phyloP scores from a whole-genome alignment of 1,140 invertebrate genomes.

The Carcinoscorpius rotundicauda region DNA sequence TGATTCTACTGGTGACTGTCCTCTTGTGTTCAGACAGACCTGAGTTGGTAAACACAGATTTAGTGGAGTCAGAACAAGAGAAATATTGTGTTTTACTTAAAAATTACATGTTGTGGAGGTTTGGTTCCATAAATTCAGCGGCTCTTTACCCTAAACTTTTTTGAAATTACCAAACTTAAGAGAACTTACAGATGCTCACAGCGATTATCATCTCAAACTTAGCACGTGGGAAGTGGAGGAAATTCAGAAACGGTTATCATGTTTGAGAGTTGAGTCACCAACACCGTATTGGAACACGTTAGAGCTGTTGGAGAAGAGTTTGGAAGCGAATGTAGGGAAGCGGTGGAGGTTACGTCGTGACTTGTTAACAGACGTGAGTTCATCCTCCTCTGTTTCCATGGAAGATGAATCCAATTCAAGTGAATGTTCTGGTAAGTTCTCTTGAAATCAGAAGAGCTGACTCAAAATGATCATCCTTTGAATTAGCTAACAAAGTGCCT shows the following conservation, averaged over 20 bases:
- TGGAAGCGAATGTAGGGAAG: too few species aligned
- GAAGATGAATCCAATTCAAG: conserved; percentile 22
- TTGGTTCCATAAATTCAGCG: conserved; percentile 30
- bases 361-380: conserved; percentile 12
- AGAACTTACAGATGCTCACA: conserved; percentile 42
- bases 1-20: conserved; percentile 39
- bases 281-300: background rate
- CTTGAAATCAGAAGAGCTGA: too few species aligned
- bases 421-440: conserved; percentile 12
- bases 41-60: conserved; percentile 29
- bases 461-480: too few species aligned
- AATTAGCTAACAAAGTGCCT: too few species aligned
- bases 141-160: conserved; percentile 40
- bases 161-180: conserved; percentile 41
- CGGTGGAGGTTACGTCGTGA: background rate
- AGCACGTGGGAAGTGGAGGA: conserved; percentile 24
- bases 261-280: conserved; percentile 25
- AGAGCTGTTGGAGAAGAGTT: conserved; percentile 7
- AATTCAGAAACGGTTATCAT: conserved; percentile 28
- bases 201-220: conserved; percentile 35
- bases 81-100: conserved; percentile 38
- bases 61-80: conserved; percentile 37
- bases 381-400: conserved; percentile 8
- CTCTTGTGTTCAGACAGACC: conserved; percentile 40
- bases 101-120: conserved; percentile 39